phyloP scores from a whole-genome alignment of 1,140 invertebrate species.

The Zaprionus lachaisei region DNA sequence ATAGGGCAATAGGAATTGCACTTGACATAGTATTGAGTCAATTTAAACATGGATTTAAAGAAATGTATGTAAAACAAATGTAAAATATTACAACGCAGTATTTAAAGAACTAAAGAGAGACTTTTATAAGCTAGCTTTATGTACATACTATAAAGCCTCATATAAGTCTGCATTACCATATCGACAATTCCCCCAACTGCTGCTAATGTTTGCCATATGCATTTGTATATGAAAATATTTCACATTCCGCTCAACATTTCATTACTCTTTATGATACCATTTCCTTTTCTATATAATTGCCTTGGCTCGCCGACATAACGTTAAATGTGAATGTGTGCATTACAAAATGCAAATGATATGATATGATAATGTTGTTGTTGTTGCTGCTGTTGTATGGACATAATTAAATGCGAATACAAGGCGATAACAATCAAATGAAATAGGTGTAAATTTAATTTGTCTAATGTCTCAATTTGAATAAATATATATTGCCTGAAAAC shows the following conservation, averaged over 20 bases:
- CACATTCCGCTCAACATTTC: neutral
- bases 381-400: constrained; percentile 16
- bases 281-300: constrained; percentile 28
- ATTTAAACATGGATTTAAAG: neutral
- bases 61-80: neutral
- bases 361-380: constrained; percentile 6
- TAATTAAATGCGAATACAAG: constrained; percentile 75
- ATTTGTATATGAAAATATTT: constrained; percentile 2
- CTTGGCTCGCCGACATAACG: constrained; percentile 48
- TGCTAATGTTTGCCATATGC: neutral
- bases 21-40: too few relatives aligned
- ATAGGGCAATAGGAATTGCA: neutral
- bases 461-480: constrained; percentile 84
- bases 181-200: neutral
- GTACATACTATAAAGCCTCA: too few relatives aligned
- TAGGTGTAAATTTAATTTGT: constrained; percentile 84
- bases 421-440: constrained; percentile 81
- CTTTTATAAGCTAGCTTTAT: too few relatives aligned
- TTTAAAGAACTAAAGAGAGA: neutral
- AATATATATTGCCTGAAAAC: constrained; percentile 60
- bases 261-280: constrained; percentile 12
- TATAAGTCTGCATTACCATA: neutral
- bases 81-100: too few relatives aligned
- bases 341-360: constrained; percentile 62
- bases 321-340: constrained; percentile 58